Conservation (phyloP, 2,113 vertebrate species). For the Bufo bufo region DNA sequence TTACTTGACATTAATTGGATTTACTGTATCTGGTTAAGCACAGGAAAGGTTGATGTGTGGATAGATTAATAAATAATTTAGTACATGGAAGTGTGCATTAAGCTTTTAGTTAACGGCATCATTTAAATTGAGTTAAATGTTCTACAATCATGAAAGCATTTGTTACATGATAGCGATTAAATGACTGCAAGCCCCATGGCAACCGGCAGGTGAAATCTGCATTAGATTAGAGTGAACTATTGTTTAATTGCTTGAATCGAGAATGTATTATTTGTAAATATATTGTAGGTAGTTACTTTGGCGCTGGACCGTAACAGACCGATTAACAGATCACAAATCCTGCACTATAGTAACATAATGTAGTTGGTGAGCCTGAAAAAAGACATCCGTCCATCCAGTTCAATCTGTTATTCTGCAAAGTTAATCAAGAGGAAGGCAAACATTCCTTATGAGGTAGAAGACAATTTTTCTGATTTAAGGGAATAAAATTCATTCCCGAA, state of each 20-base stretch:
- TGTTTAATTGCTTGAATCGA: not conserved
- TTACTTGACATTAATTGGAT: slow-evolving; percentile 31
- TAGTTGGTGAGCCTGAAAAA: no score
- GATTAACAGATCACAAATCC: no score
- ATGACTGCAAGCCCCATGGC: not conserved
- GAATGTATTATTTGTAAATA: not conserved
- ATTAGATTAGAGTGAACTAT: not conserved
- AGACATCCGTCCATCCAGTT: no score
- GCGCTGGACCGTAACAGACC: no score
- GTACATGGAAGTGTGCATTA: slow-evolving; percentile 27
- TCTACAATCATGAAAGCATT: slow-evolving; percentile 26
- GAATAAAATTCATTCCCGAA: no score
- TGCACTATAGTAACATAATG: no score
- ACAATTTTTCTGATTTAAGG: no score
- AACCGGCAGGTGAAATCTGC: not conserved
- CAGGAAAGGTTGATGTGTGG: slow-evolving; percentile 12
- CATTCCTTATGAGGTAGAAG: no score
- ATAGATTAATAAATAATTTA: slow-evolving; percentile 50
- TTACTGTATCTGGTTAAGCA: slow-evolving; percentile 4
- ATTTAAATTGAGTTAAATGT: slow-evolving; percentile 44
- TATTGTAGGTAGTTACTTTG: not conserved
- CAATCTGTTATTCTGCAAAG: no score
- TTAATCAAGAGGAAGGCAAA: no score
- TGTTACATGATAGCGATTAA: slow-evolving; percentile 30
- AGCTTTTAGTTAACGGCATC: slow-evolving; percentile 35